Percentiles rank a stretch among this genome's conserved stretches.
Conservation (phyloP, 2,797 vertebrate species). For the Pipistrellus pygmaeus region DNA sequence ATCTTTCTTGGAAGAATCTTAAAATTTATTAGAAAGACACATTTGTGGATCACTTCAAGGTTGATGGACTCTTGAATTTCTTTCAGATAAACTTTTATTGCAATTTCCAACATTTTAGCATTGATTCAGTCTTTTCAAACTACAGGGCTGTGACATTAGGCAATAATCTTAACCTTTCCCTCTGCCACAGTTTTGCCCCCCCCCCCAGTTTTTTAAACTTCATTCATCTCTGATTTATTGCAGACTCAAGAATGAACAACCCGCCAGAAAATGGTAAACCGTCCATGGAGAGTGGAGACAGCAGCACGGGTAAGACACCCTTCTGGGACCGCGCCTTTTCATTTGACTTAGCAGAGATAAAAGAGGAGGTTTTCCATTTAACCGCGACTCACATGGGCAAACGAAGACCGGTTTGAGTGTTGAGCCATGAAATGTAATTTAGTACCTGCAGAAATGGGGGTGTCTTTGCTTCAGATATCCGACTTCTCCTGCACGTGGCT, state of each 20-base stretch:
- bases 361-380: neutral
- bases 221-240: conserved; percentile 86
- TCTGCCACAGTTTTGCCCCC: neutral
- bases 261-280: conserved; percentile 97
- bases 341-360: neutral
- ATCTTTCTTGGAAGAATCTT: conserved; percentile 29
- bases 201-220: neutral
- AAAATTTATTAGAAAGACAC: conserved; percentile 34
- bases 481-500: neutral
- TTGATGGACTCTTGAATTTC: conserved; percentile 31
- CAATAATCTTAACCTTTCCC: neutral
- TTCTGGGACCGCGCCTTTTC: neutral
- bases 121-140: neutral
- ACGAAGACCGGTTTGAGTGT: neutral
- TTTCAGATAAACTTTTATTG: neutral
- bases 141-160: neutral
- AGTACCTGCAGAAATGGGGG: neutral
- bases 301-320: conserved; percentile 93
- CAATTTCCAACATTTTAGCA: neutral
- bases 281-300: conserved; percentile 96
- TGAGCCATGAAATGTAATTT: neutral
- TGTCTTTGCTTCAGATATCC: neutral
- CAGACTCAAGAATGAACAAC: conserved; percentile 99
- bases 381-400: too few relatives aligned
- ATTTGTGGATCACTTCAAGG: neutral